Percentiles rank a stretch among this genome's conserved stretches.
Evolutionary conservation across 2,113 vertebrate genomes (phyloP).

Genomic region (Antigone vipio): DNA sequence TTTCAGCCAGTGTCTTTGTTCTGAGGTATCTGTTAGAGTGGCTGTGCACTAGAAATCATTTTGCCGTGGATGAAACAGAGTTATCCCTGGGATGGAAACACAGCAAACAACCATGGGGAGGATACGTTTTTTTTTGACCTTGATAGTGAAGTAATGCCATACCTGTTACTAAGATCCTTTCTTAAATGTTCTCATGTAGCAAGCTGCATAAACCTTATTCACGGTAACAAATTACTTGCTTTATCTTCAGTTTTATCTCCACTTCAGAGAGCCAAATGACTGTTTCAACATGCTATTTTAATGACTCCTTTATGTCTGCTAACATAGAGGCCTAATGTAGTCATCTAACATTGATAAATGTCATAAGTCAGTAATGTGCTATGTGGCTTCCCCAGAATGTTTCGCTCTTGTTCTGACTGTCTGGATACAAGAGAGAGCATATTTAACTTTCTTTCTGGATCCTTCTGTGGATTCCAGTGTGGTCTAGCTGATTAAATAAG

Average conservation of each 20-base stretch:
- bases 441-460: background rate
- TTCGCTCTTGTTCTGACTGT: background rate
- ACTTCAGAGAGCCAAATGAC: background rate
- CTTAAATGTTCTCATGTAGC: background rate
- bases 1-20: background rate
- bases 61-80: background rate
- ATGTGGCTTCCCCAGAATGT: background rate
- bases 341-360: background rate
- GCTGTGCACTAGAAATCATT: background rate
- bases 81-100: background rate
- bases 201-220: background rate
- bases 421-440: background rate
- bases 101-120: background rate
- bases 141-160: background rate
- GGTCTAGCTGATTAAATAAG: background rate
- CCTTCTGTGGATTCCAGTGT: background rate
- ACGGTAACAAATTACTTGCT: background rate
- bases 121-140: background rate
- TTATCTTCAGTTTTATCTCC: background rate
- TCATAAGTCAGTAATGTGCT: background rate
- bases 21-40: background rate
- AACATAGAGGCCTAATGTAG: background rate
- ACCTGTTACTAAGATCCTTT: background rate
- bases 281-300: background rate
- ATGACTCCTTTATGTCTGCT: background rate